A percentile compares a stretch with the other conserved stretches of the same genome.
These are phyloP conservation scores for Aphelenchoides besseyi DNA, from an alignment of 1,140 invertebrate genomes.

Conservation along the genomic window DNA sequence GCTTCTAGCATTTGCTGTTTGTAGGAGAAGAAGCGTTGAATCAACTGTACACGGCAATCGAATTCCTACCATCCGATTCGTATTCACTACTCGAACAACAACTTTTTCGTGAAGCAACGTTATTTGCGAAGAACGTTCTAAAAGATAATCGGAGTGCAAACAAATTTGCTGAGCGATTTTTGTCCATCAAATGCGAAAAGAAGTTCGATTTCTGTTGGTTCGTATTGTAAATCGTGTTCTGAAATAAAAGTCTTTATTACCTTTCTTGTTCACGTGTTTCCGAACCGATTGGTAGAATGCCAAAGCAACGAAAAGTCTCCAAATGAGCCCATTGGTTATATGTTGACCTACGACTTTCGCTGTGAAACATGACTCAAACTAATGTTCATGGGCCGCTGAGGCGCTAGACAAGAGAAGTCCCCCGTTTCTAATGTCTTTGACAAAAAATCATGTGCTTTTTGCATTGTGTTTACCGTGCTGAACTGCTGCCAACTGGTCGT, in stretches of 20 bases:
- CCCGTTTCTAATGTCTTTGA: neutral
- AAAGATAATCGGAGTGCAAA: neutral
- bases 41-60: neutral
- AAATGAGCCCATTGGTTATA: neutral
- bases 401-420: neutral
- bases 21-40: neutral
- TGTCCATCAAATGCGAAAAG: neutral
- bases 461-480: conserved; percentile 5
- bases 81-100: conserved; percentile 6
- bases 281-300: neutral
- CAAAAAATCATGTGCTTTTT: conserved; percentile 11
- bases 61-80: neutral
- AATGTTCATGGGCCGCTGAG: neutral
- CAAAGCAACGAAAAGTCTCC: conserved; percentile 1
- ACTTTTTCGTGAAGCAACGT: conserved; percentile 2
- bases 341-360: neutral
- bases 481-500: conserved; percentile 3
- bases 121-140: conserved; percentile 7
- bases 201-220: conserved; percentile 7
- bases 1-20: conserved; percentile 6
- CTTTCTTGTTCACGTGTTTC: neutral
- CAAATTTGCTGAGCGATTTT: neutral
- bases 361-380: neutral
- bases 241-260: no score
- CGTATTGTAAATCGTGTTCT: conserved; percentile 4